Percentiles rank a stretch among this genome's conserved stretches.
Evolutionary conservation across 2,888 invertebrate genomes (phyloP).

Genomic region (Caenorhabditis becei): DNA sequence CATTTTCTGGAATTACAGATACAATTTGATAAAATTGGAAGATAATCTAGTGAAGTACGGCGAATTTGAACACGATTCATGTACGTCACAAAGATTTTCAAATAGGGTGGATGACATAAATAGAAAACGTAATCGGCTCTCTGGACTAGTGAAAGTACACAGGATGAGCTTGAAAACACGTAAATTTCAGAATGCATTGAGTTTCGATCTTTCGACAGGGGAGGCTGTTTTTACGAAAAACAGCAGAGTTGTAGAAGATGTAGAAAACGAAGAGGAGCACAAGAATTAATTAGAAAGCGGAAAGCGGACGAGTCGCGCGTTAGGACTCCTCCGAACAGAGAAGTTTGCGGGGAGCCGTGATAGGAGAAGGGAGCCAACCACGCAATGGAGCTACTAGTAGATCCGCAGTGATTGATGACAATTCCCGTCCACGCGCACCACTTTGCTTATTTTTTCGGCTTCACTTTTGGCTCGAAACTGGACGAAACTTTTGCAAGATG

Average conservation of each 20-base stretch:
- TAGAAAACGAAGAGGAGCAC: slow-evolving; percentile 15
- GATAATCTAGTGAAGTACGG: neutral
- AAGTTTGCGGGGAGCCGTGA: slow-evolving; percentile 34
- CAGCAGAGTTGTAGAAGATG: slow-evolving; percentile 4
- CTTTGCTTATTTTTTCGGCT: slow-evolving; percentile 11
- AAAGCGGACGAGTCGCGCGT: neutral
- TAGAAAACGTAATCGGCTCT: neutral
- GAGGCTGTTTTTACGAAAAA: neutral
- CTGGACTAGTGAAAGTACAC: slow-evolving; percentile 2
- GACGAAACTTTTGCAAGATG: neutral
- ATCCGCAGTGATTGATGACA: slow-evolving; percentile 52
- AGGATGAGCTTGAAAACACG: neutral
- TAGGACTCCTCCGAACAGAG: slow-evolving; percentile 25
- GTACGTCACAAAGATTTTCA: neutral
- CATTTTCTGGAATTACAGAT: slow-evolving; percentile 36
- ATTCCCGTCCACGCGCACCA: slow-evolving; percentile 18
- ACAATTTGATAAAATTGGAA: neutral
- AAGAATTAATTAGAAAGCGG: slow-evolving; percentile 50
- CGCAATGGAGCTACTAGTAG: slow-evolving; percentile 34
- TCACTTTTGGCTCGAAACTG: neutral
- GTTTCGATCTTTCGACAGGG: neutral
- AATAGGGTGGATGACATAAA: too few species aligned
- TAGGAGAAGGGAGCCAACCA: slow-evolving; percentile 21
- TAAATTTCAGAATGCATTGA: neutral
- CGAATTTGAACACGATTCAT: neutral